Base-by-base conservation (phyloP, 2,797 vertebrate genomes). In the Crenichthys baileyi region DNA sequence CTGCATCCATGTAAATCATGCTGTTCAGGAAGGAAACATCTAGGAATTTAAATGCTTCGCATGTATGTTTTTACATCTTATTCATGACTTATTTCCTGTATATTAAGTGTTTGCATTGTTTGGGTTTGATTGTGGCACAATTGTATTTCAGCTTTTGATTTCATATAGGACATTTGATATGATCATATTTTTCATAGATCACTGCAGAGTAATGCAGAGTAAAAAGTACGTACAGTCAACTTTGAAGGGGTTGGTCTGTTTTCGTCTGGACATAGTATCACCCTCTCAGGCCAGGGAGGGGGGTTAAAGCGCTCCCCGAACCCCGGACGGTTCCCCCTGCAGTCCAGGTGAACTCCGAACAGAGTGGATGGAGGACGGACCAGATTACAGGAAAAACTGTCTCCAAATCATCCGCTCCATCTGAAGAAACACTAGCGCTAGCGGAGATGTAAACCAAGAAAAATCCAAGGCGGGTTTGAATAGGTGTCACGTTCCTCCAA, bases 231-330 rank as follows among this genome's bases (percentile, higher is more conserved):
- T 97, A 99, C 98, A 99, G 96, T 97, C 95, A 96, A 99, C 98
- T 98, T 98, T 99, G 96, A 99, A 98, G 93, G 98, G 98, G 96
- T 97, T 98, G 94, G 96, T 98, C 95, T 99, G 98, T 98, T 99
- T 99, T 94, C 98, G 96, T 92, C 97, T 97, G 96, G 98, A 99
- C 98, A 99, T 99, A 97, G 96, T 98, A 97, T 84, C 92, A 93
- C 89, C 87, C 90, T 90, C 84, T 93, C 83, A 87, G 79, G 83
- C 83, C 76, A 87, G 44, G 29, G 74, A 36, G 36, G 1, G 50
- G 1, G 24, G 31, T 63, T 44, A 90, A 83, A 80, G 77, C 6
- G 90, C 87, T 92, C 84, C 92, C 93, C 87, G 78, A 70, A 88
- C 72, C 87, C 87, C 85, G 87, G 79, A 83, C 80, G 86, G 76